Evolutionary conservation across 2,113 vertebrate species (phyloP).

Genomic region (Aegypius monachus): DNA sequence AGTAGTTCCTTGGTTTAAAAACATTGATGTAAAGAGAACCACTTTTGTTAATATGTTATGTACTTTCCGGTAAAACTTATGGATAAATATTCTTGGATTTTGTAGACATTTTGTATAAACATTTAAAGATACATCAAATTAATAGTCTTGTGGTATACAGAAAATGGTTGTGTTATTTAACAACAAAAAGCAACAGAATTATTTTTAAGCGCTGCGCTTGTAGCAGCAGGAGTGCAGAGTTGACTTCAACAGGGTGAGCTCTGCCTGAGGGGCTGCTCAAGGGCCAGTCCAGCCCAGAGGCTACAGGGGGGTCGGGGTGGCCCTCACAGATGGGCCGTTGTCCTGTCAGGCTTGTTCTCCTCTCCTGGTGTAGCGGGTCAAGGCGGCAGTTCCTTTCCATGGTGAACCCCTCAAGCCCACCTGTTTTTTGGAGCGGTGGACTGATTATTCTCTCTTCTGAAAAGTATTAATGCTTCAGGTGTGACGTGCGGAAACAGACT

Average conservation of each 20-base stretch:
- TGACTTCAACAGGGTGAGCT: not conserved
- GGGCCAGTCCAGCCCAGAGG: not conserved
- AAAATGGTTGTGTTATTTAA: not conserved
- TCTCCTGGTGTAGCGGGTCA: too few relatives aligned
- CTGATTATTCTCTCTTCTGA: not conserved
- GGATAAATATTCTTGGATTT: not conserved
- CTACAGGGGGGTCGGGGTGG: fast-evolving
- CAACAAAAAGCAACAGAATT: not conserved
- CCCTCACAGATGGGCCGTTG: not conserved
- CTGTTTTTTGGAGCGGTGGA: not conserved
- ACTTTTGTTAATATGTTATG: not conserved
- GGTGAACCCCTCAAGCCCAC: fast-evolving
- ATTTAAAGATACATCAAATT: not conserved
- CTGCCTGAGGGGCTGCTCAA: fast-evolving
- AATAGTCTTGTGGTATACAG: not conserved
- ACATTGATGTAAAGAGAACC: not conserved
- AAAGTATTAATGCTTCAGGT: fast-evolving
- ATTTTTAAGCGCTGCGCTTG: not conserved
- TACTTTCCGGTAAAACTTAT: not conserved
- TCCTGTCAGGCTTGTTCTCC: not conserved
- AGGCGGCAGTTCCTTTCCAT: not conserved
- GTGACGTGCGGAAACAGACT: too few relatives aligned
- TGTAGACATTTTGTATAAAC: not conserved
- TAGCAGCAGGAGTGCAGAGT: not conserved
- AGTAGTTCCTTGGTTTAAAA: not conserved